Evolutionary conservation across 2,797 vertebrate genomes (phyloP).

Genomic region (Spinus pinus): DNA sequence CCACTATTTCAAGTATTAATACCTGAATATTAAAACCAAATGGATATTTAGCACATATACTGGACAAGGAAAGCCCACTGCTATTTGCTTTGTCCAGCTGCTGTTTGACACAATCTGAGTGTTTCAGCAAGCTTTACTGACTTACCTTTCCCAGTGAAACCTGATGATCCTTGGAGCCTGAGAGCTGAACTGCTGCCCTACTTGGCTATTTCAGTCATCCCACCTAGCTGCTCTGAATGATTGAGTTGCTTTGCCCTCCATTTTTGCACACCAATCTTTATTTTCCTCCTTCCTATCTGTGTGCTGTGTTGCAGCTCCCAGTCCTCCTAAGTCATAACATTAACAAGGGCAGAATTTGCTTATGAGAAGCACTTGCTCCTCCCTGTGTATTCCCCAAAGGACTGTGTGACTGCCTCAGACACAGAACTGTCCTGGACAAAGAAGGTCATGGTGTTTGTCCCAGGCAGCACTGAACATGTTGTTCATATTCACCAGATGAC

Average conservation of each 20-base stretch:
- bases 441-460: conserved; percentile 12
- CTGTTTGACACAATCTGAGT: neutral
- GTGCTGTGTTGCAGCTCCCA: neutral
- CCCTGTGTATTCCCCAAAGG: neutral
- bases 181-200: neutral
- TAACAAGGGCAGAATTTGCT: neutral
- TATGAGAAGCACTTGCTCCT: neutral
- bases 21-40: neutral
- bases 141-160: neutral
- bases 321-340: neutral
- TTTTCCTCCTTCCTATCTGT: neutral
- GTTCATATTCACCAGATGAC: conserved; percentile 7
- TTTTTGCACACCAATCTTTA: neutral
- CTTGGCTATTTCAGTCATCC: neutral
- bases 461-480: conserved; percentile 11
- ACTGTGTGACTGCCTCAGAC: neutral
- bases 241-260: accelerated
- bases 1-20: neutral
- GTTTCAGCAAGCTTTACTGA: neutral
- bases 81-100: neutral
- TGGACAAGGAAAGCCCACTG: neutral
- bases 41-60: neutral
- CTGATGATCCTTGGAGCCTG: neutral
- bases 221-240: neutral
- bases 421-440: neutral